Evolutionary conservation across 2,113 vertebrate species (phyloP), one percentile per base, ranked within the genome.

Genomic region (Oryzias melastigma): DNA sequence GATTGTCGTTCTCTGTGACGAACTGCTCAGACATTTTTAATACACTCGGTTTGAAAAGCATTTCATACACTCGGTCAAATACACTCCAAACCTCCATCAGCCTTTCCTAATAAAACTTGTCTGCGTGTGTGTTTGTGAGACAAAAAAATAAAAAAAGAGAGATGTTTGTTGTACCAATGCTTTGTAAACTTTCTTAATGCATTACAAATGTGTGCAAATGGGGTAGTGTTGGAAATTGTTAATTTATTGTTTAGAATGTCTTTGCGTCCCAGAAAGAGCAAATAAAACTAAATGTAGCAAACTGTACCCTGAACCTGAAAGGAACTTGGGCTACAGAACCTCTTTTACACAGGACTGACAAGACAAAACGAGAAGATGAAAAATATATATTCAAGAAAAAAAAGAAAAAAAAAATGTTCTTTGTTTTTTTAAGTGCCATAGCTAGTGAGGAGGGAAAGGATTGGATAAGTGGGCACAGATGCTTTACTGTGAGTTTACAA

Each of bases 381-480:
- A 17, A 70, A 57, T 41, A 71, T 68, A 66, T 35, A 57, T 58
- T 42, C 49, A 40, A 59, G 70, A 81, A 73, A 54, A 77, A 62
- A 81, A 73, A 54, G 75, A 62, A 57, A 55, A 67, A 18, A 66
- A 13, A 62, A 25, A 61, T 64, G 40, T 76, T 71, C 24, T 70
- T 83, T 79, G 78, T 87, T 87, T 79, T 29, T 87, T 78, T 83
- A 90, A 89, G 91, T 93, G 92, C 92, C 92, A 93, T 91, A 92
- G 87, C 61, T 90, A 81, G 81, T 73, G 81, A 88, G 65, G 76
- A 77, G 66, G 71, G 58, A 58, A 84, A 71, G 67, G 86, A 77
- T 25, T 78, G 87, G 83, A 83, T 69, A 71, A 71, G 67, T 52
- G 82, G 80, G 77, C 71, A 3, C 81, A 84, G 85, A 89, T 83